Base-by-base conservation (phyloP, 2,888 invertebrate species). In the Dryobota labecula region DNA sequence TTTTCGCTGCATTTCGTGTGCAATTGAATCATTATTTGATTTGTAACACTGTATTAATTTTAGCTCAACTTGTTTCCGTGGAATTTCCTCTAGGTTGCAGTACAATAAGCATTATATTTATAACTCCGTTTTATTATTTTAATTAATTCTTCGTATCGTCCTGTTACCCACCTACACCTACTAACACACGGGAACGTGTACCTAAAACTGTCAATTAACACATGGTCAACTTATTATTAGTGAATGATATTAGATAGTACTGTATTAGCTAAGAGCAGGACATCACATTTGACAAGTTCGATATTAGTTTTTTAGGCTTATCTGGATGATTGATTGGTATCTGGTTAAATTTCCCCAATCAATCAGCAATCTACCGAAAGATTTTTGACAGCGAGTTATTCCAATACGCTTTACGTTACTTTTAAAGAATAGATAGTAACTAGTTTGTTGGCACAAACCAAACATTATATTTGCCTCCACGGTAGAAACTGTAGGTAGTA, bases 121-220 rank as follows among this genome's bases (percentile, higher is more conserved):
- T 67, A 47, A 13, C 20, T 11, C 49, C 30, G 54, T 43, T 68
- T 69, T n/a, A 47, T 69, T n/a, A 47, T 53, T 76, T 66, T 76
- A 76, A 76, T 80, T 80, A 70, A 70, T 80, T 76, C 65, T 51
- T 45, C 18, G 81, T 51, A 76, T n/a, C 20, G 11, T 27, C 30
- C n/a, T 49, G 20, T 27, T 38, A n/a, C 63, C 33, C 3, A 45
- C 43, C 20, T 4, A 18, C 47, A 49, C 30, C 18, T 33, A 15
- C 18, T 33, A 15, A 7, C 20, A 33, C 9, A 20, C 8, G 18
- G 15, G 13, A 20, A 30, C 27, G n/a, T 43, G 24, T 73, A 61
- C 11, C 11, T 36, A 8, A n/a, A 56, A 20, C 20, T 36, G 33
- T 36, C 9, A 65, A 47, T 47, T 41, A 41, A n/a, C 33, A n/a